Base-by-base conservation (phyloP, 2,888 invertebrate genomes). In the Orchesellides sinensis region DNA sequence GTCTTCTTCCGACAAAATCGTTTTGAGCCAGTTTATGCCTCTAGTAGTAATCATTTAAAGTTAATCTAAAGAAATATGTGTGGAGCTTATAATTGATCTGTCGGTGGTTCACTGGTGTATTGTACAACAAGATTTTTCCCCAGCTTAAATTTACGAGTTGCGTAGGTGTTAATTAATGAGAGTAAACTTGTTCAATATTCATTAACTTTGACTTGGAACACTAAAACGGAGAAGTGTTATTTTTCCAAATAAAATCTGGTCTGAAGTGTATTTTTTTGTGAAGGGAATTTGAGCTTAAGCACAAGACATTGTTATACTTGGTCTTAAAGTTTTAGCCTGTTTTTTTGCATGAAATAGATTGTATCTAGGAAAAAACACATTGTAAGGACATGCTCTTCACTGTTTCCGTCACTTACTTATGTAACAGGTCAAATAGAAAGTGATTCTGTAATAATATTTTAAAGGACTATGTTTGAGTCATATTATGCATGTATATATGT, bases 161-260 rank as follows among this genome's bases (percentile, higher is more conserved):
- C 65, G 85, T 85, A 81, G 85, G 83, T 77, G 83, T 81, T 81
- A 85, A 85, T 85, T 85, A 85, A 85, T 85, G 83, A 73, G 81
- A 75, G 54, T 56, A 59, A 73, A 66, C 54, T 72, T 69, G 78
- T 45, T 78, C 78, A 78, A 78, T 78, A 78, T 78, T 78, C 78
- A 78, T 78, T 78, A 78, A 40, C n/a, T 54, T 68, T 35, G 49
- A 61, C 54, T 40, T 2, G 23, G n/a, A 14, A 65, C 0, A 23
- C 17, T 19, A 17, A 54, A 65, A 40, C 40, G 25, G 54, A 8
- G n/a, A 40, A 21, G n/a, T 65, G 47, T 45, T 65, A 52, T 29
- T 45, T 8, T 21, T 40, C 21, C 66, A 6, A 49, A 73, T 73
- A 61, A 63, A 65, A 21, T 23, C 32, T 56, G 19, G 32, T 27